Conservation (phyloP, 2,797 vertebrate genomes). For the Antennarius maculatus region DNA sequence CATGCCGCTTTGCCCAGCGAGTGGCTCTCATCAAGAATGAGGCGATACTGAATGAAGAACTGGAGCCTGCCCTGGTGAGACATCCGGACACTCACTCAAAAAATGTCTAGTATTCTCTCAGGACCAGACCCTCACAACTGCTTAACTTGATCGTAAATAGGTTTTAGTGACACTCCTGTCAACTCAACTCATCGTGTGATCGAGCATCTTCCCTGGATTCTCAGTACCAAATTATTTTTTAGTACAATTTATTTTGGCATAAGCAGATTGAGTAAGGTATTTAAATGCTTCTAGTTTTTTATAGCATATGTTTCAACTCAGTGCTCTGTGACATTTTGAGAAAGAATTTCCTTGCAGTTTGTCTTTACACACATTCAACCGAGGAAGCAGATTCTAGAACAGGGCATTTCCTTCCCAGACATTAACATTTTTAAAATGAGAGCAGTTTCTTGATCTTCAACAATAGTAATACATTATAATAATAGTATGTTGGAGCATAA, state of each 20-base stretch:
- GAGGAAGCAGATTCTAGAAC: slow-evolving; percentile 1
- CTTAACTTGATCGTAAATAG: slow-evolving; percentile 46
- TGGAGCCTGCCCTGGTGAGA: slow-evolving; percentile 92
- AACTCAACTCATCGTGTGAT: slow-evolving; percentile 43
- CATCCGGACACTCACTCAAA: slow-evolving; percentile 23
- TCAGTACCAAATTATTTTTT: neutral
- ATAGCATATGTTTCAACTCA: slow-evolving; percentile 48
- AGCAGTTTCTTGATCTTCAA: slow-evolving; percentile 1
- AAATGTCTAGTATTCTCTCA: slow-evolving; percentile 26
- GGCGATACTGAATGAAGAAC: slow-evolving; percentile 92
- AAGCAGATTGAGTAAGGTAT: slow-evolving; percentile 43
- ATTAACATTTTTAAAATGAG: slow-evolving; percentile 1
- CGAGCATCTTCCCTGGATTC: neutral
- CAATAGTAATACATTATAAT: slow-evolving; percentile 3
- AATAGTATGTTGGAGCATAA: neutral
- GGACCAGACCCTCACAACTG: slow-evolving; percentile 44
- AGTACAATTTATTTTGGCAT: slow-evolving; percentile 48
- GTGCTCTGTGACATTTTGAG: slow-evolving; percentile 32
- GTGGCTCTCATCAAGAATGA: slow-evolving; percentile 97
- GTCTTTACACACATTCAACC: slow-evolving; percentile 12
- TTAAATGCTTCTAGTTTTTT: slow-evolving; percentile 47
- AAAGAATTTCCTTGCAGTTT: slow-evolving; percentile 40
- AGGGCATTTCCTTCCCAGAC: slow-evolving; percentile 13
- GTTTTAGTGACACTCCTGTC: slow-evolving; percentile 22
- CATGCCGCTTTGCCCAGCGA: slow-evolving; percentile 95